These are phyloP conservation scores for Drosophila rubida DNA, from an alignment of 2,888 invertebrate genomes.

Conservation along the genomic window DNA sequence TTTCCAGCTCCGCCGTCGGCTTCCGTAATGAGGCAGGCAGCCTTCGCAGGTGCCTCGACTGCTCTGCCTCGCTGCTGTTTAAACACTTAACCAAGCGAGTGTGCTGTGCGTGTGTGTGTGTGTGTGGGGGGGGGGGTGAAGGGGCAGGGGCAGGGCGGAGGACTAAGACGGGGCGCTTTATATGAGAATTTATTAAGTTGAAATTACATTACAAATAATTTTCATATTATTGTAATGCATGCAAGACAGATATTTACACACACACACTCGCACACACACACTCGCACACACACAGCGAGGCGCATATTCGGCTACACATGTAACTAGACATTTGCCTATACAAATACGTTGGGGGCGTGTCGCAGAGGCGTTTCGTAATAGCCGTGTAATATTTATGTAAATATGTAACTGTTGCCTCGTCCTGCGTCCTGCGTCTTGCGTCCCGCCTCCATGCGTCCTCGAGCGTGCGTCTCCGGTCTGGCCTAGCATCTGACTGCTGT, in stretches of 20 bases:
- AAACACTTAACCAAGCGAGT: constrained; percentile 51
- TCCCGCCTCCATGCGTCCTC: too few relatives aligned
- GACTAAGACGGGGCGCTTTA: constrained; percentile 30
- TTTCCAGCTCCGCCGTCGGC: constrained; percentile 33
- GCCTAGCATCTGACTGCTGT: constrained; percentile 37
- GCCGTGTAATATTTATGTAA: constrained; percentile 75
- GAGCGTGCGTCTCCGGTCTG: background rate
- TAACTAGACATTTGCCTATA: constrained; percentile 43
- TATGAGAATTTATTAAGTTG: constrained; percentile 75
- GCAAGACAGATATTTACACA: constrained; percentile 37
- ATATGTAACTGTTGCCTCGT: constrained; percentile 62
- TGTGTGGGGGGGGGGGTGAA: constrained; percentile 4
- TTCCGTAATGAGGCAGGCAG: constrained; percentile 64
- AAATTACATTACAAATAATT: constrained; percentile 78
- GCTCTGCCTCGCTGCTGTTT: constrained; percentile 37
- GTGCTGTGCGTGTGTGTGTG: constrained; percentile 5
- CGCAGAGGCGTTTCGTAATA: constrained; percentile 54
- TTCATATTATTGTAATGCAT: constrained; percentile 73
- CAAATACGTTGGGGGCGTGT: constrained; percentile 30
- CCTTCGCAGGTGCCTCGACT: constrained; percentile 44
- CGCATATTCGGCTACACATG: constrained; percentile 12
- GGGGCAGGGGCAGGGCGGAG: background rate
- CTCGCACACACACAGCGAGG: background rate
- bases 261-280: constrained; percentile 11
- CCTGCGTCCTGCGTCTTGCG: too few relatives aligned